These are phyloP conservation scores for Hemicentrotus pulcherrimus DNA, from an alignment of 35 echinoderm and acorn worm genomes.

Conservation along the genomic window DNA sequence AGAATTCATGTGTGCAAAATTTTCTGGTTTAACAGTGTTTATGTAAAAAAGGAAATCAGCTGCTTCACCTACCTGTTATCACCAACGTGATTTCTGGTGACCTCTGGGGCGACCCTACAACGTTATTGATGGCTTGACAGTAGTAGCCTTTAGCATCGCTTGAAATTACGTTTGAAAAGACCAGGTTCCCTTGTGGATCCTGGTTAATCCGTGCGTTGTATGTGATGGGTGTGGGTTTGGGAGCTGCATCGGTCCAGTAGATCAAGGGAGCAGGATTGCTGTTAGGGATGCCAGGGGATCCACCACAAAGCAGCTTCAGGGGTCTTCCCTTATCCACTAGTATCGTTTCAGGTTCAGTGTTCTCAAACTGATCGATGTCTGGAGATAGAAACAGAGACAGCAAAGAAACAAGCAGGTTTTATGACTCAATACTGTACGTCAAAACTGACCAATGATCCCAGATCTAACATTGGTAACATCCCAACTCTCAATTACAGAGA, in stretches of 20 bases:
- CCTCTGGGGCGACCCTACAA: background rate
- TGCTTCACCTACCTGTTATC: conserved; percentile 29
- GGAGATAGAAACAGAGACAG: background rate
- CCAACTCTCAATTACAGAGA: too few species aligned
- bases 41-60: too few species aligned
- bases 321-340: background rate
- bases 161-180: conserved; percentile 45
- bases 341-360: background rate
- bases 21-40: too few species aligned
- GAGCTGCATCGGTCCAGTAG: conserved; percentile 40
- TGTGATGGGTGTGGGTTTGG: background rate
- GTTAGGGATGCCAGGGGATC: background rate
- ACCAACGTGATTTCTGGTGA: conserved; percentile 6
- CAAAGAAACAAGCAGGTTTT: background rate
- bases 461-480: too few species aligned
- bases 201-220: conserved; percentile 47
- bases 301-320: background rate
- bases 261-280: background rate
- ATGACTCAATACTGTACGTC: too few species aligned
- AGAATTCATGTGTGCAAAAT: too few species aligned
- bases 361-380: conserved; percentile 25
- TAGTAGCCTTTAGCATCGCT: conserved; percentile 40
- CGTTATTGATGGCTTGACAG: conserved; percentile 50
- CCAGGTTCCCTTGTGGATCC: conserved; percentile 57
- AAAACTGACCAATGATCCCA: too few species aligned